Base-by-base conservation (phyloP, 53 echinoderm and acorn worm genomes). In the Crossaster papposus region DNA sequence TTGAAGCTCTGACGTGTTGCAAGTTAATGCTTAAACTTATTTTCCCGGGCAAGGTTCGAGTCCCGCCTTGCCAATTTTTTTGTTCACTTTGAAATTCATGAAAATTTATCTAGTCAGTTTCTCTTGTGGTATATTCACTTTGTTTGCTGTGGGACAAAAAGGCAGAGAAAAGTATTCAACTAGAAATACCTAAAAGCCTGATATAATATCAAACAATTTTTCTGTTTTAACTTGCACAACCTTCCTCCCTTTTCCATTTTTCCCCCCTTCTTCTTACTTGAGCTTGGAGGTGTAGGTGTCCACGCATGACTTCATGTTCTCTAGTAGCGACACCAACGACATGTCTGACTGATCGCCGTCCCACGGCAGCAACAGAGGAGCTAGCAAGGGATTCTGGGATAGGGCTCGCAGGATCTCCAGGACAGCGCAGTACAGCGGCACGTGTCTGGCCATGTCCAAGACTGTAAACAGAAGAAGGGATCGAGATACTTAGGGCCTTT, bases 291-390 rank as follows among this genome's bases (percentile, higher is more conserved):
- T 98, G 88, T 98, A 98, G 53, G 96, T 96, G 52, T 98, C 99
- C 15, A 98, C 99, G 89, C 99, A 98, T n/a, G 91, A 93, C 92
- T 98, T 96, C 94, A 98, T 96, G 64, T 93, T 98, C 88, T 98
- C 99, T 30, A 96, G 92, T 22, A 96, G 94, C 20, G 90, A 91
- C 44, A 94, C 89, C 74, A 98, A 79, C 11, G 92, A 93, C 78
- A 92, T 91, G 36, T 94, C 94, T 13, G 94, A 88, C 20, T 94
- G 86, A 35, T 98, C 96, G 32, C 77, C 90, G 13, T 94, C 94
- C 79, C 93, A 89, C 65, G 96, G 96, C 22, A 98, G 85, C n/a
- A 96, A 92, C 29, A 98, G 91, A 32, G 93, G 90, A 33, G 92
- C 92, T 24, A 96, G 92, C 74, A 90, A 83, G 75, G 94, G 92